Conservation (phyloP, 1,140 invertebrate species). For the Prorops nasuta region DNA sequence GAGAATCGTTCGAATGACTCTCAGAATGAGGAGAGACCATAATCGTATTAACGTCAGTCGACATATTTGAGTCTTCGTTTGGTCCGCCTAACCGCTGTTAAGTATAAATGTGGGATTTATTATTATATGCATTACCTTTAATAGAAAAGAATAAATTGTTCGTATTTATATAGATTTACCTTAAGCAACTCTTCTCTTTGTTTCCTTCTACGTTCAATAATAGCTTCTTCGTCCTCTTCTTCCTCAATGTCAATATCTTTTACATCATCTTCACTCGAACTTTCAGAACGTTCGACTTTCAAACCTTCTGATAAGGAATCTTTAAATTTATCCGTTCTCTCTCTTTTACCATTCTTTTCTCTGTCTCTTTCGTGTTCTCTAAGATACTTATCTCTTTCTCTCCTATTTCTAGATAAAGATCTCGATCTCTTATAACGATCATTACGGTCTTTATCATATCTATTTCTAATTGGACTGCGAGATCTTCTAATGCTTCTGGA, state of each 20-base stretch:
- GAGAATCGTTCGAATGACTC: slow-evolving; percentile 37
- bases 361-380: slow-evolving; percentile 48
- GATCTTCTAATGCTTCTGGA: slow-evolving; percentile 39
- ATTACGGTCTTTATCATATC: slow-evolving; percentile 36
- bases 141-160: background rate
- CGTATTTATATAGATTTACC: slow-evolving; percentile 50
- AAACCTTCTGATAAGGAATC: slow-evolving; percentile 84
- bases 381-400: slow-evolving; percentile 41
- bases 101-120: background rate
- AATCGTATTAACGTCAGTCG: slow-evolving; percentile 39
- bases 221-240: slow-evolving; percentile 91
- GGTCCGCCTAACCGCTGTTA: slow-evolving; percentile 61
- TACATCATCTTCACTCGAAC: slow-evolving; percentile 67
- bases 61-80: slow-evolving; percentile 64
- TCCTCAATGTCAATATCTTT: slow-evolving; percentile 77
- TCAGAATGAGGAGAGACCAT: slow-evolving; percentile 40
- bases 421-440: slow-evolving; percentile 42
- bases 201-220: slow-evolving; percentile 87
- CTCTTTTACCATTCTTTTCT: slow-evolving; percentile 52
- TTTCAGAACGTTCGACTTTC: slow-evolving; percentile 62
- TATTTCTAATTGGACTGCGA: slow-evolving; percentile 41
- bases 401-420: slow-evolving; percentile 41
- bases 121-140: background rate
- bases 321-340: slow-evolving; percentile 69
- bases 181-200: slow-evolving; percentile 86